Evolutionary conservation across 2,888 invertebrate species (phyloP).

Genomic region (Choreutis nemorana): DNA sequence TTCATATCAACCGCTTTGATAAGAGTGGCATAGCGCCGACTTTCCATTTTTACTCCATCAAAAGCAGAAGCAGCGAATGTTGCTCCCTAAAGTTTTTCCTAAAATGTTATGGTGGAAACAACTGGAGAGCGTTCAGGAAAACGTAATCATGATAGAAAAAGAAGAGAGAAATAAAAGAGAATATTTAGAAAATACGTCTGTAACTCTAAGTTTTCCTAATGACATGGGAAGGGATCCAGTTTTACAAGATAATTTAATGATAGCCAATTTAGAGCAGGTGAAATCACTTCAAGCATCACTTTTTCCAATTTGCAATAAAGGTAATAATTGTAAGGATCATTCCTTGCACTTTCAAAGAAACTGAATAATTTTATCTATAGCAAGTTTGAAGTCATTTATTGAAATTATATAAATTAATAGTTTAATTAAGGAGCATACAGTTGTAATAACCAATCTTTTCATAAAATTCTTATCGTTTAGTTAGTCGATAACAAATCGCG

Average conservation of each 20-base stretch:
- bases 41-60: neutral
- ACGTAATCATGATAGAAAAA: conserved; percentile 46
- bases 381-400: neutral
- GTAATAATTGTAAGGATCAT: conserved; percentile 32
- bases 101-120: conserved; percentile 65
- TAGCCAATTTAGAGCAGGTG: conserved; percentile 62
- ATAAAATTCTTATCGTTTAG: no score
- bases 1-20: conserved; percentile 18
- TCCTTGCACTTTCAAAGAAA: no score
- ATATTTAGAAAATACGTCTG: conserved; percentile 38
- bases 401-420: neutral
- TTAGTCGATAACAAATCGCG: no score
- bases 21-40: conserved; percentile 21
- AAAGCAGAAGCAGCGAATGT: conserved; percentile 10
- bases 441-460: neutral
- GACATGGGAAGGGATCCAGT: conserved; percentile 42
- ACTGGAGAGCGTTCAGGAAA: conserved; percentile 38
- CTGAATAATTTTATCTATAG: no score
- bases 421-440: neutral
- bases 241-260: conserved; percentile 43
- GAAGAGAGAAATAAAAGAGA: conserved; percentile 41
- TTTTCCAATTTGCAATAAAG: conserved; percentile 68
- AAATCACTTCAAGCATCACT: conserved; percentile 72
- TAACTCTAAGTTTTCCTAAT: conserved; percentile 42
- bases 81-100: conserved; percentile 5